phyloP scores from a whole-genome alignment of 1,140 invertebrate genomes.

The Pseudoatta argentina region DNA sequence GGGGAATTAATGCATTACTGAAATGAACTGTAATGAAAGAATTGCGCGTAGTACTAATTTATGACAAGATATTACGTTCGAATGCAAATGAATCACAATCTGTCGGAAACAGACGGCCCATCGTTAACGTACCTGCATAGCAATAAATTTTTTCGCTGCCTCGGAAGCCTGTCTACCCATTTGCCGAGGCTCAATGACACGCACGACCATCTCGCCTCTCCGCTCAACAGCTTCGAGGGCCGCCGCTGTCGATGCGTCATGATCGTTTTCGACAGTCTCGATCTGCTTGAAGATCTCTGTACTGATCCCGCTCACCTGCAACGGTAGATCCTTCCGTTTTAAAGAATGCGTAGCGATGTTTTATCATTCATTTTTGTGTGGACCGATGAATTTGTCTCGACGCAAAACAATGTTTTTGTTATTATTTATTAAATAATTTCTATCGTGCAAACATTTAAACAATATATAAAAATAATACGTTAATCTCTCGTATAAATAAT shows the following conservation, averaged over 20 bases:
- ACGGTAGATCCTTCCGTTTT: constrained; percentile 77
- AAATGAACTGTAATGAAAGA: constrained; percentile 5
- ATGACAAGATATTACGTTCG: constrained; percentile 12
- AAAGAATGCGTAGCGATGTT: not conserved
- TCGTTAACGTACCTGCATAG: constrained; percentile 88
- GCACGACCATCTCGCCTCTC: constrained; percentile 97
- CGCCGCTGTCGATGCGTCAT: constrained; percentile 95
- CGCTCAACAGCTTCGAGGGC: constrained; percentile 96
- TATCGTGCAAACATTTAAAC: not conserved
- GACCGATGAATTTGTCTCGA: constrained; percentile 48
- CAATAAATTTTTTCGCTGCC: constrained; percentile 93
- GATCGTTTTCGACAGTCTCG: constrained; percentile 97
- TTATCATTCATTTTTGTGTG: not conserved
- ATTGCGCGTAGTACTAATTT: constrained; percentile 7
- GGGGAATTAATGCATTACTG: not conserved
- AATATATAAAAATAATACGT: not conserved
- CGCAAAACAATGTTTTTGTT: not conserved
- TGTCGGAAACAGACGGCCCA: constrained; percentile 30
- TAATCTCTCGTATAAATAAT: not conserved
- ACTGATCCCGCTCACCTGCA: constrained; percentile 96
- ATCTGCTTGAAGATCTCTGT: constrained; percentile 98
- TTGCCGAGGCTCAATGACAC: constrained; percentile 94
- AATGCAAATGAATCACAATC: constrained; percentile 51
- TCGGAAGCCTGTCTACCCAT: constrained; percentile 94
- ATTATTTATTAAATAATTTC: not conserved